Evolutionary conservation across 1,140 invertebrate genomes (phyloP).

Genomic region (Musca domestica): DNA sequence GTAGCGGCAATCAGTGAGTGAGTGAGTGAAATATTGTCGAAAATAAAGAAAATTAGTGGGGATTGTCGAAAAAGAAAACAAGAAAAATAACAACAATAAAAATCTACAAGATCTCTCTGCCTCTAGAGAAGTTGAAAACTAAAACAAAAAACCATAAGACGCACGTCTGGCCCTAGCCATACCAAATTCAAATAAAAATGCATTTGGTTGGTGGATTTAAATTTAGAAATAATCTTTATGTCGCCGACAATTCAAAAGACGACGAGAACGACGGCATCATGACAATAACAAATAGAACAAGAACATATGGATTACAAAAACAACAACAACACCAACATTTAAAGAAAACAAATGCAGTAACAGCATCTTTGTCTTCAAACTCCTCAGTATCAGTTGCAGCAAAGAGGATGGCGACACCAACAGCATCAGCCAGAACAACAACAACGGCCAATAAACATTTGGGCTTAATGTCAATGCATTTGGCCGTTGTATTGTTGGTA

Average conservation of each 20-base stretch:
- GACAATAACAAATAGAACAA: slow-evolving; percentile 2
- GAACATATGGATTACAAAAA: slow-evolving; percentile 6
- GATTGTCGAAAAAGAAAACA: no score
- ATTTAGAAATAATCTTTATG: slow-evolving; percentile 7
- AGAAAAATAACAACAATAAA: no score
- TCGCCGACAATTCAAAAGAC: slow-evolving; percentile 4
- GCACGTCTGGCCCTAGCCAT: no score
- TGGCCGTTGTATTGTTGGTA: slow-evolving; percentile 11
- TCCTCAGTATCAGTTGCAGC: neutral
- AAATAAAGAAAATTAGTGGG: no score
- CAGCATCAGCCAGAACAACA: neutral
- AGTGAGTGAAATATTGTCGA: no score
- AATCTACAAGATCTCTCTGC: no score
- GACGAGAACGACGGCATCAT: neutral
- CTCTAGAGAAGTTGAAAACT: no score
- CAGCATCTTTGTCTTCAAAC: neutral
- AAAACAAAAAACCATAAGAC: no score
- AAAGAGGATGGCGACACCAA: neutral
- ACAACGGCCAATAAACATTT: slow-evolving; percentile 5
- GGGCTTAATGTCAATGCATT: slow-evolving; percentile 19
- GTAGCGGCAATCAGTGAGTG: no score
- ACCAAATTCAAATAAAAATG: neutral
- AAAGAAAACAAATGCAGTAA: no score
- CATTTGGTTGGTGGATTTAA: slow-evolving; percentile 10
- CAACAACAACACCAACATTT: no score